phyloP scores from a whole-genome alignment of 2,113 vertebrate species.

The Callionymus lyra region DNA sequence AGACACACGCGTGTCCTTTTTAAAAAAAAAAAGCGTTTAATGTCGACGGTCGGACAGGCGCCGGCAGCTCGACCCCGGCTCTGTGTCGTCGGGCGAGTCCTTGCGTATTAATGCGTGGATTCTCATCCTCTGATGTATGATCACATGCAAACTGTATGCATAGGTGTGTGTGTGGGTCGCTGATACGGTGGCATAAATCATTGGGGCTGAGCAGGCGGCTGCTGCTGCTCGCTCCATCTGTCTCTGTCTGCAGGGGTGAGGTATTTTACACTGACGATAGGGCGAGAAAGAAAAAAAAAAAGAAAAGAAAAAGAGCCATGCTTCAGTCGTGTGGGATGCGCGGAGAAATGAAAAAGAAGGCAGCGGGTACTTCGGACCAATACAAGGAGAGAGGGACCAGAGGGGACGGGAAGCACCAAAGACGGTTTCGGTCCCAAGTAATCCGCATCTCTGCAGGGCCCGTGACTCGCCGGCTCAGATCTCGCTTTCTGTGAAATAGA shows the following conservation, averaged over 20 bases:
- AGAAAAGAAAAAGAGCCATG: slow-evolving; percentile 40
- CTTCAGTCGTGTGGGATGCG: slow-evolving; percentile 28
- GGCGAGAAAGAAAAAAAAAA: slow-evolving; percentile 27
- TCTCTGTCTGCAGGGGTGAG: slow-evolving; percentile 60
- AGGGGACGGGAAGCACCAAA: slow-evolving; percentile 9
- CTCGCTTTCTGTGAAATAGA: slow-evolving; percentile 32
- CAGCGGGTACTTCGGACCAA: slow-evolving; percentile 13
- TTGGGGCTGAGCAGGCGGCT: slow-evolving; percentile 43
- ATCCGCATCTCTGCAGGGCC: slow-evolving; percentile 36
- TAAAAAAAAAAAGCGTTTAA: slow-evolving; percentile 47
- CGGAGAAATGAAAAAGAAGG: slow-evolving; percentile 40
- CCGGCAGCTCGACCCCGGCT: slow-evolving; percentile 31
- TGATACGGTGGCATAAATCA: slow-evolving; percentile 51
- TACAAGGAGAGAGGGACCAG: slow-evolving; percentile 12
- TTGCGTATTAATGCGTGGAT: slow-evolving; percentile 36
- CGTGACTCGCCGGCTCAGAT: slow-evolving; percentile 30
- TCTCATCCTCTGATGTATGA: slow-evolving; percentile 34
- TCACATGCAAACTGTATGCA: slow-evolving; percentile 31
- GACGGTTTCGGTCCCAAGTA: slow-evolving; percentile 22
- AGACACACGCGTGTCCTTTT: slow-evolving; percentile 31
- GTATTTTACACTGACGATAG: slow-evolving; percentile 54
- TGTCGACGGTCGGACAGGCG: slow-evolving; percentile 45
- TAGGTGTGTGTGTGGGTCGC: slow-evolving; percentile 15
- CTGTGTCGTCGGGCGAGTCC: slow-evolving; percentile 23
- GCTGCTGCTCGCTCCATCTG: slow-evolving; percentile 55